These are phyloP conservation scores for Drosophila repleta DNA, from an alignment of 1,140 invertebrate species.

Conservation along the genomic window DNA sequence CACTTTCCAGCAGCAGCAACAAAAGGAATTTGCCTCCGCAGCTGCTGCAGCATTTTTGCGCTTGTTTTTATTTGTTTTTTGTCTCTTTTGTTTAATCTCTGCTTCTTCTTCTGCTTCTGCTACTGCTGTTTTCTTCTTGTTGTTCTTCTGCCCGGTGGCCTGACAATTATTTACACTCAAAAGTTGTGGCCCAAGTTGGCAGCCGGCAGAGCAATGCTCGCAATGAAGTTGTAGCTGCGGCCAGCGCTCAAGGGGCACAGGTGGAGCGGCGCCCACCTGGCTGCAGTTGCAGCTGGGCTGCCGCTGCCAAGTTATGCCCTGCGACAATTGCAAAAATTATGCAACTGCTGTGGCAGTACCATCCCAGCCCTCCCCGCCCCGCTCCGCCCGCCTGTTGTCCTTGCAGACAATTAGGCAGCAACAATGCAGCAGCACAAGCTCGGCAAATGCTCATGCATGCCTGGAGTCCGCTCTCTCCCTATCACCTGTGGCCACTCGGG, in stretches of 20 bases:
- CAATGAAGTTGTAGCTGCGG: slow-evolving; percentile 64
- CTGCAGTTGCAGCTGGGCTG: neutral
- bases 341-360: slow-evolving; percentile 60
- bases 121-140: too few species aligned
- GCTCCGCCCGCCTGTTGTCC: slow-evolving; percentile 53
- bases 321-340: slow-evolving; percentile 64
- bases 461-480: neutral
- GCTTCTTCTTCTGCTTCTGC: too few species aligned
- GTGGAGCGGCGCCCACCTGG: slow-evolving; percentile 21
- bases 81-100: neutral
- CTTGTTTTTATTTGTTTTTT: slow-evolving; percentile 51
- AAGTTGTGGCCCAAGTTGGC: slow-evolving; percentile 71
- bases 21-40: slow-evolving; percentile 13
- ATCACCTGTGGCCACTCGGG: slow-evolving; percentile 24
- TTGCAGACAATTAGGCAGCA: slow-evolving; percentile 79
- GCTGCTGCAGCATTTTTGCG: slow-evolving; percentile 60
- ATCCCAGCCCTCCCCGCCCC: slow-evolving; percentile 5
- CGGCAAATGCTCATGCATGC: slow-evolving; percentile 55
- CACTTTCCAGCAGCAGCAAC: slow-evolving; percentile 25
- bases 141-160: slow-evolving; percentile 37
- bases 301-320: slow-evolving; percentile 38
- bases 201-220: slow-evolving; percentile 42
- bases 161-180: slow-evolving; percentile 80
- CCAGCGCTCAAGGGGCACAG: slow-evolving; percentile 11
- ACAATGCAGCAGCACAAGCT: slow-evolving; percentile 62